These are phyloP conservation scores for Drosophila multiciliata DNA, from an alignment of 2,888 invertebrate genomes.

Conservation along the genomic window DNA sequence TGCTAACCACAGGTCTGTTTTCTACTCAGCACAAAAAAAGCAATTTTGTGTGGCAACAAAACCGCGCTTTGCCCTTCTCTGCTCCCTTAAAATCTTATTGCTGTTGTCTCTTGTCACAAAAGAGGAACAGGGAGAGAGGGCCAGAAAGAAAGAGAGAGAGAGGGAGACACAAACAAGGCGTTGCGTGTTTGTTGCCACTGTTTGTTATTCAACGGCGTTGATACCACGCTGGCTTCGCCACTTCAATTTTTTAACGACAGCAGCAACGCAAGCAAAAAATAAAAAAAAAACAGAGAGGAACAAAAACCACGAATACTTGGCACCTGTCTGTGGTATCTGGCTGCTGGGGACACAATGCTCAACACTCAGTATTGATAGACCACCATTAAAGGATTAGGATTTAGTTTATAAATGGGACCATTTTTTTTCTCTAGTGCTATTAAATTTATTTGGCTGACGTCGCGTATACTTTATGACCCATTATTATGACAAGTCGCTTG, in stretches of 20 bases:
- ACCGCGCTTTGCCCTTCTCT: background rate
- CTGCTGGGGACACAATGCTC: slow-evolving; percentile 6
- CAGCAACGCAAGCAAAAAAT: slow-evolving; percentile 31
- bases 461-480: slow-evolving; percentile 38
- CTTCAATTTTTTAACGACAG: slow-evolving; percentile 74
- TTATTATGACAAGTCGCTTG: slow-evolving; percentile 12
- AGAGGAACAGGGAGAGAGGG: background rate
- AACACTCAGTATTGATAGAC: slow-evolving; percentile 16
- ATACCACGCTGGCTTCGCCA: slow-evolving; percentile 74
- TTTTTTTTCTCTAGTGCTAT: slow-evolving; percentile 50
- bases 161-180: slow-evolving; percentile 54
- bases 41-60: slow-evolving; percentile 63
- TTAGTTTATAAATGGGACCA: slow-evolving; percentile 17
- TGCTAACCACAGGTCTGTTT: slow-evolving; percentile 46
- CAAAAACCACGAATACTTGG: slow-evolving; percentile 44
- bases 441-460: slow-evolving; percentile 46
- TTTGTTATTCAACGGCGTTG: slow-evolving; percentile 58
- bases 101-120: slow-evolving; percentile 40
- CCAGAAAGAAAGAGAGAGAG: background rate
- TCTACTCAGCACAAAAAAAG: slow-evolving; percentile 73
- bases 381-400: slow-evolving; percentile 19
- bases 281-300: slow-evolving; percentile 12
- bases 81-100: slow-evolving; percentile 40
- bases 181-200: slow-evolving; percentile 45
- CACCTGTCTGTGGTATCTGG: slow-evolving; percentile 71